phyloP scores from a whole-genome alignment of 2,797 vertebrate genomes.

The Chloroceryle amazona region DNA sequence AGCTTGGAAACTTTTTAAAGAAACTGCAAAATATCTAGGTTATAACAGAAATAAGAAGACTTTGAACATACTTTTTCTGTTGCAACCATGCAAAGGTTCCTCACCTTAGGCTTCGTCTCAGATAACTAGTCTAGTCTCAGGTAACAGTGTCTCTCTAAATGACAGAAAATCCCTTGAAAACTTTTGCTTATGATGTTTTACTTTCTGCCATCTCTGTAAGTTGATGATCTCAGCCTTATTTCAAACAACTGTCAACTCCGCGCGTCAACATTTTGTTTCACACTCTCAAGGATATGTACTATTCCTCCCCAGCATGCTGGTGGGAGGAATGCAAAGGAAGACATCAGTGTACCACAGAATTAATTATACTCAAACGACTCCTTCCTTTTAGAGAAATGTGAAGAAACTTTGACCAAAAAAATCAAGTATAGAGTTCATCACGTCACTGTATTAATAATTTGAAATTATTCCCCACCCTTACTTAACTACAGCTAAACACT shows the following conservation, averaged over 20 bases:
- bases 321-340: not conserved
- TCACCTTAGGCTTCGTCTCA: not conserved
- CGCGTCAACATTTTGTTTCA: not conserved
- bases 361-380: not conserved
- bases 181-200: not conserved
- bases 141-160: not conserved
- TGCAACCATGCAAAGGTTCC: not conserved
- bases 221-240: not conserved
- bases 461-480: not conserved
- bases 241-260: not conserved
- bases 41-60: not conserved
- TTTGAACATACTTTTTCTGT: not conserved
- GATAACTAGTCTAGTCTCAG: not conserved
- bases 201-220: not conserved
- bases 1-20: no score
- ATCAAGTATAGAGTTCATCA: not conserved
- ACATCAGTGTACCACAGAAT: not conserved
- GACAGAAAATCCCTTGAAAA: not conserved
- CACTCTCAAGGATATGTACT: fast-evolving
- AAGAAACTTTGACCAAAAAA: not conserved
- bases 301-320: not conserved
- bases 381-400: not conserved
- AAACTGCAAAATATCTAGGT: not conserved
- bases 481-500: not conserved
- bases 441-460: not conserved